These are phyloP conservation scores for Tretioscincus oriximinensis DNA, from an alignment of 2,113 vertebrate species.

Conservation along the genomic window DNA sequence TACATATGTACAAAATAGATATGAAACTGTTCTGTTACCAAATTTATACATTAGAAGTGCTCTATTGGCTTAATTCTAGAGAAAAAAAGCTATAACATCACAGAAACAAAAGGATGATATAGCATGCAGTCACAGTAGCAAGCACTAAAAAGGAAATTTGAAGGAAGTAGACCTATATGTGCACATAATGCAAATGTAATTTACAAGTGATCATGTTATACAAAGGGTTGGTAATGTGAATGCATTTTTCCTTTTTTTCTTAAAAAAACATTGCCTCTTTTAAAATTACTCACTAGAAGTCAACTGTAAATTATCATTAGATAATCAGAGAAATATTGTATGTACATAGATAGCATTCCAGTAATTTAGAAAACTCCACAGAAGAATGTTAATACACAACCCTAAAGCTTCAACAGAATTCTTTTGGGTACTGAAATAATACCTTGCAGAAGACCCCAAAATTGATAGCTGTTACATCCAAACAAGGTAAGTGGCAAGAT, in stretches of 20 bases:
- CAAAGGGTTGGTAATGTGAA: conserved; percentile 64
- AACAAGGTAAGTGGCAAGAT: not conserved
- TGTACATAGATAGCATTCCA: not conserved
- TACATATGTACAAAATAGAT: conserved; percentile 66
- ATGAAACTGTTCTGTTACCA: conserved; percentile 69
- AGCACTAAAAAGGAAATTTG: conserved; percentile 71
- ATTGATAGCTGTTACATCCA: not conserved
- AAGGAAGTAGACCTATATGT: conserved; percentile 76
- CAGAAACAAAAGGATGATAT: conserved; percentile 71
- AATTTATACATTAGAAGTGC: conserved; percentile 62
- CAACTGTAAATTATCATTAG: conserved; percentile 61
- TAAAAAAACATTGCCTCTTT: conserved; percentile 55
- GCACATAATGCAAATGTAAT: conserved; percentile 79
- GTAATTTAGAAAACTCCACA: not conserved
- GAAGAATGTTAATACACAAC: not conserved
- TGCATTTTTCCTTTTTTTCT: conserved; percentile 41
- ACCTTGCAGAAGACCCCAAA: not conserved
- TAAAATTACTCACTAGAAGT: conserved; percentile 76
- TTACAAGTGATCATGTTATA: conserved; percentile 74
- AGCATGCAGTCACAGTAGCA: conserved; percentile 76
- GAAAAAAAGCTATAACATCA: conserved; percentile 70
- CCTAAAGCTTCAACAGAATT: not conserved
- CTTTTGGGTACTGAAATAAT: not conserved
- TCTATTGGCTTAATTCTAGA: conserved; percentile 65
- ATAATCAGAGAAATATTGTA: conserved; percentile 51